These are phyloP conservation scores for Pterois miles DNA, from an alignment of 2,797 vertebrate species.

Conservation along the genomic window DNA sequence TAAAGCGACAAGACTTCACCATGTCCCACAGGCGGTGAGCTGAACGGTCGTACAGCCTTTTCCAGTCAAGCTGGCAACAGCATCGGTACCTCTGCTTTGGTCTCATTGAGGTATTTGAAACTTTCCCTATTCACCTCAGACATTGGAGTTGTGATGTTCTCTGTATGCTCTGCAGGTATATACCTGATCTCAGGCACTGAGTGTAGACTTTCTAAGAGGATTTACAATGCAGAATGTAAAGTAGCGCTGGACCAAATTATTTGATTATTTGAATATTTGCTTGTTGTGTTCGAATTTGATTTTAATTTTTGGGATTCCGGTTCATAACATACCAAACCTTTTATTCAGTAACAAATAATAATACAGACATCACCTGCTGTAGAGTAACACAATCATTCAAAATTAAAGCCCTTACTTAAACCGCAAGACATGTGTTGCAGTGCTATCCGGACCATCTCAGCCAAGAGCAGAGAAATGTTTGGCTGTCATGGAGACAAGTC, in stretches of 20 bases:
- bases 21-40: conserved; percentile 71
- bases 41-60: conserved; percentile 45
- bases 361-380: neutral
- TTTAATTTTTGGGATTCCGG: neutral
- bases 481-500: too few relatives aligned
- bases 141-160: conserved; percentile 25
- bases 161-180: conserved; percentile 35
- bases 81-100: conserved; percentile 40
- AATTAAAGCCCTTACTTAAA: too few relatives aligned
- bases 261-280: neutral
- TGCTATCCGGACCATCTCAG: too few relatives aligned
- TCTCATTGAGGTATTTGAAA: conserved; percentile 50
- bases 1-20: conserved; percentile 70
- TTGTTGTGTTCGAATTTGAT: neutral
- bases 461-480: too few relatives aligned
- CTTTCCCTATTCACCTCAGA: conserved; percentile 28
- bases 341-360: neutral
- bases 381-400: too few relatives aligned
- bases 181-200: conserved; percentile 32
- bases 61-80: conserved; percentile 53
- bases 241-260: neutral
- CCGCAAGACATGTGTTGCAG: too few relatives aligned
- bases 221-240: conserved; percentile 54
- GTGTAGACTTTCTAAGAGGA: conserved; percentile 32
- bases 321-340: neutral